Base-by-base conservation (phyloP, 2,797 vertebrate genomes). In the Intellagama lesueurii region DNA sequence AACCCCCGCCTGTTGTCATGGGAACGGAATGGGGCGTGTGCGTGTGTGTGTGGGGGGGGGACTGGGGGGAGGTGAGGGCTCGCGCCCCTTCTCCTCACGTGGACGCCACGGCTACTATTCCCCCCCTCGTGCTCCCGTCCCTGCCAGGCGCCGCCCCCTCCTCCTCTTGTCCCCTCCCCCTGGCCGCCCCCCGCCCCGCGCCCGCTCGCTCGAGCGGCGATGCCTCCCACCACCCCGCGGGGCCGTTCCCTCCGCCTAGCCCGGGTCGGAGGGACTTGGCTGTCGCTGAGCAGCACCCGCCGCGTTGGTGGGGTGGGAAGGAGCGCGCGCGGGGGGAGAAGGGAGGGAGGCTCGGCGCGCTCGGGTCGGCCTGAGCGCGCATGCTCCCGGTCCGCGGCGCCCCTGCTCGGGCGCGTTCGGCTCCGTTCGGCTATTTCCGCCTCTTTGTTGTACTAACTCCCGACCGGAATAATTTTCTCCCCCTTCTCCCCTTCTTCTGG, bases 381-480 rank as follows among this genome's bases (percentile, higher is more conserved):
- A 98, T 98, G 98, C 98, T 97, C 97, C 8, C 12, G 8, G 0
- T 47, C 94, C 89, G 94, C 93, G 94, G 97, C 97, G 96, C 95
- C 95, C 96, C 96, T 96, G 96, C 97, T 98, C 98, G 98, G 98
- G 96, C 96, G 96, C 96, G 96, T 96, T 98, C 98, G 98, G 97
- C 96, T 97, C 93, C 89, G 93, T 94, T 98, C 99, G 99, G 98
- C 97, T 97, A 98, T 99, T 98, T 99, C 99, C 99, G 99, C 97
- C 98, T 99, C 99, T 99, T 99, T 99, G 98, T 99, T 99, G 98
- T 99, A 99, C 89, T 82, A 97, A 97, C 97, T 97, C 96, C 86
- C 88, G 94, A 96, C 95, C 94, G 93, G 96, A 94, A 92, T 95
- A 94, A 92, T 56, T 56, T 56, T 56, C 32, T 93, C 88, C 88